These are phyloP conservation scores for Euphydryas editha DNA, from an alignment of 2,888 invertebrate species.

Conservation along the genomic window DNA sequence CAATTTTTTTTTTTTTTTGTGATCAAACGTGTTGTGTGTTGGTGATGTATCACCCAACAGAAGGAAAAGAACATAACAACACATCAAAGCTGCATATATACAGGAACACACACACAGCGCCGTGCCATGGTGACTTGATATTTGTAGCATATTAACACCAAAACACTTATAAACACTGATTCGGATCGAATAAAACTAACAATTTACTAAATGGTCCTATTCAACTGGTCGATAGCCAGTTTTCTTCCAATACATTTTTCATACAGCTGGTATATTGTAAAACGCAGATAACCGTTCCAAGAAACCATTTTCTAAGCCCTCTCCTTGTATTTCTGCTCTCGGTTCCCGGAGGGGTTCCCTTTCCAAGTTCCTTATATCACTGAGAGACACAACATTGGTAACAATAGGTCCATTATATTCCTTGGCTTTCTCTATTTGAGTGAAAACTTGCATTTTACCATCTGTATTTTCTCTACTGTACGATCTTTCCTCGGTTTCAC, in stretches of 20 bases:
- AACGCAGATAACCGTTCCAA: conserved; percentile 68
- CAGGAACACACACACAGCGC: no score
- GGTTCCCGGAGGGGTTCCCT: conserved; percentile 54
- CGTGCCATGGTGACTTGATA: neutral
- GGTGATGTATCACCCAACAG: no score
- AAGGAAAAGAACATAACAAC: no score
- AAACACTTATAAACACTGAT: conserved; percentile 3
- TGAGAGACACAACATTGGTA: conserved; percentile 48
- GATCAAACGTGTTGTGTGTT: no score
- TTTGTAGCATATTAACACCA: conserved; percentile 1
- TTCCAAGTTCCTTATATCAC: conserved; percentile 61
- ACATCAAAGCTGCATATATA: no score
- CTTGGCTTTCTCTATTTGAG: conserved; percentile 63
- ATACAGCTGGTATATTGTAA: conserved; percentile 66
- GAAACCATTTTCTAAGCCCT: conserved; percentile 63
- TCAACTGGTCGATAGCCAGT: conserved; percentile 12
- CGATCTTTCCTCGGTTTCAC: conserved; percentile 47
- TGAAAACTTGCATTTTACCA: conserved; percentile 69
- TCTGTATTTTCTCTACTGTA: conserved; percentile 61
- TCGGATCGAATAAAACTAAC: conserved; percentile 1
- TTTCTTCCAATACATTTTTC: conserved; percentile 38
- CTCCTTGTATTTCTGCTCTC: conserved; percentile 56
- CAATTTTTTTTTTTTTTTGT: no score
- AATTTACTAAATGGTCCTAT: conserved; percentile 32
- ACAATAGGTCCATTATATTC: conserved; percentile 52